phyloP scores from a whole-genome alignment of 2,888 invertebrate species.

The Asteroscopus sphinx region DNA sequence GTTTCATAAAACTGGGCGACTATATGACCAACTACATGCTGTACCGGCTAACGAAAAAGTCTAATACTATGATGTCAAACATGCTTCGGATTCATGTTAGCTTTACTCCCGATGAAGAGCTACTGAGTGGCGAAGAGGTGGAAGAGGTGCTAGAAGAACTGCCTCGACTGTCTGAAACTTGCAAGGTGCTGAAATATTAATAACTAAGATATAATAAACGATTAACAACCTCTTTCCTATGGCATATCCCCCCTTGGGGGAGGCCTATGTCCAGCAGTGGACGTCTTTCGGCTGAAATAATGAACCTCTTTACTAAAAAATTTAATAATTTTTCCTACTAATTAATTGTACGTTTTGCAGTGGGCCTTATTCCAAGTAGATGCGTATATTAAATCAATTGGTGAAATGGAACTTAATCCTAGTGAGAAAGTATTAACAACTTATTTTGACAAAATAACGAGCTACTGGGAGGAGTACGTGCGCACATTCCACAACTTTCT shows the following conservation, averaged over 20 bases:
- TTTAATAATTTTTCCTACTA: no score
- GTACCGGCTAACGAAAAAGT: conserved; percentile 91
- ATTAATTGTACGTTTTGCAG: conserved; percentile 72
- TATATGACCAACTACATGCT: conserved; percentile 93
- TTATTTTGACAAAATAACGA: conserved; percentile 90
- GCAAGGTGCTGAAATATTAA: conserved; percentile 74
- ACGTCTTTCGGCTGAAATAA: no score
- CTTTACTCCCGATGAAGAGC: conserved; percentile 85
- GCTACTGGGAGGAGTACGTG: conserved; percentile 92
- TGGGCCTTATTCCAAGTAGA: conserved; percentile 91
- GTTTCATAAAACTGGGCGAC: conserved; percentile 93
- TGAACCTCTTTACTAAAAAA: no score
- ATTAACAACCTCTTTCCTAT: no score
- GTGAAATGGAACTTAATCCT: conserved; percentile 89
- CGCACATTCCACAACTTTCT: conserved; percentile 92
- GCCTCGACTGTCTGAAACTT: conserved; percentile 80
- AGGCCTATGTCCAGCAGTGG: no score
- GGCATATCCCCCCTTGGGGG: no score
- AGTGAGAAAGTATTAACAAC: conserved; percentile 89
- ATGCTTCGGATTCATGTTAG: conserved; percentile 88
- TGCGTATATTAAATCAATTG: conserved; percentile 82
- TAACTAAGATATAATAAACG: not conserved
- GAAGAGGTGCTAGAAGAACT: conserved; percentile 86
- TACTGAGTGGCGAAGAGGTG: conserved; percentile 77
- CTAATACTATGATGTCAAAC: conserved; percentile 89